Evolutionary conservation across 1,140 invertebrate genomes (phyloP).

Genomic region (Ceratina australensis): DNA sequence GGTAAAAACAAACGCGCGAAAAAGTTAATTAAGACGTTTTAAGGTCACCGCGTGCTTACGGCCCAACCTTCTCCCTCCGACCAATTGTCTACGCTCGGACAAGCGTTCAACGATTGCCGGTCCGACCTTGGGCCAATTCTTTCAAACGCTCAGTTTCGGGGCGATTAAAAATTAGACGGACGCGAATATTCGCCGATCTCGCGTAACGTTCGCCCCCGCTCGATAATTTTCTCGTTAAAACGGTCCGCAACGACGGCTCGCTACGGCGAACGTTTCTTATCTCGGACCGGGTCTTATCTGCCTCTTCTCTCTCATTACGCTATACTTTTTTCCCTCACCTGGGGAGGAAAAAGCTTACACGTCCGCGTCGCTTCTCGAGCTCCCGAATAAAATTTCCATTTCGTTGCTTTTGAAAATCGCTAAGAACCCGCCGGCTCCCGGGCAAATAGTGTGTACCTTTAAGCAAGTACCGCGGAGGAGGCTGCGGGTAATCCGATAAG

Average conservation of each 20-base stretch:
- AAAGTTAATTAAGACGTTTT: slow-evolving; percentile 33
- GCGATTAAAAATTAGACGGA: too few relatives aligned
- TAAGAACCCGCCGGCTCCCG: not conserved
- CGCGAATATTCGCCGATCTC: too few relatives aligned
- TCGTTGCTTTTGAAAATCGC: slow-evolving; percentile 25
- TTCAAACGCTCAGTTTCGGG: too few relatives aligned
- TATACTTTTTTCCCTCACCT: not conserved
- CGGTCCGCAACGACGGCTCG: too few relatives aligned
- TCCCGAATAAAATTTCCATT: slow-evolving; percentile 17
- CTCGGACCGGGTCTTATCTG: not conserved
- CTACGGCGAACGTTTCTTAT: too few relatives aligned
- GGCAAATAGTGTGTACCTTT: slow-evolving; percentile 13
- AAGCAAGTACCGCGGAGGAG: not conserved
- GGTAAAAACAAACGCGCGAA: not conserved
- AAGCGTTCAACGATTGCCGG: not conserved
- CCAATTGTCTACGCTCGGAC: slow-evolving; percentile 11
- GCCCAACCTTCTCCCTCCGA: not conserved
- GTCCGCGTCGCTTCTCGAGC: not conserved
- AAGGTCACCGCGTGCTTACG: slow-evolving; percentile 13
- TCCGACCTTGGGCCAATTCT: slow-evolving; percentile 11
- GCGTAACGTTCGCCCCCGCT: too few relatives aligned
- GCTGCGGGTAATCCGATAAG: slow-evolving; percentile 13
- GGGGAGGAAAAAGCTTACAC: not conserved
- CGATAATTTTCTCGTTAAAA: slow-evolving; percentile 1
- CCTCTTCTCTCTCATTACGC: not conserved